These are phyloP conservation scores for Ostrea denselamellosa DNA, from an alignment of 1,140 invertebrate genomes.

Conservation along the genomic window DNA sequence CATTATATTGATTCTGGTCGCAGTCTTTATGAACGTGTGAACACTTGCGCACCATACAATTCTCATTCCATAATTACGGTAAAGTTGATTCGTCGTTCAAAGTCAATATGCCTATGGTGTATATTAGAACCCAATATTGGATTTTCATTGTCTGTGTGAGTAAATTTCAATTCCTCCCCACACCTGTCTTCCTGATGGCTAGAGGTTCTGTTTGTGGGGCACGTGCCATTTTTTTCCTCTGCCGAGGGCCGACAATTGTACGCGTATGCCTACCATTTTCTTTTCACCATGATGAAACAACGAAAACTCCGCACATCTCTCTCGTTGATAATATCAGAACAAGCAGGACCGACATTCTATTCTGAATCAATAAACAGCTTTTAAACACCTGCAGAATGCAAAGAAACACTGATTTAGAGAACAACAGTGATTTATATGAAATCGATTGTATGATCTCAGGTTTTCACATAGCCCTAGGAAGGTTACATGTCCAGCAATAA, in stretches of 20 bases:
- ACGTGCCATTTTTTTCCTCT: not conserved
- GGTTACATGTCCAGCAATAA: not conserved
- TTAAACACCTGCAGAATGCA: constrained; percentile 34
- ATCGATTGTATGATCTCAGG: constrained; percentile 17
- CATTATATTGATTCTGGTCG: constrained; percentile 8
- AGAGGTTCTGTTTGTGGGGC: not conserved
- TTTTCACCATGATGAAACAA: constrained; percentile 7
- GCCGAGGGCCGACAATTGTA: not conserved
- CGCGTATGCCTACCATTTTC: not conserved
- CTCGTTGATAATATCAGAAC: constrained; percentile 21
- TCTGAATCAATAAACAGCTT: constrained; percentile 35
- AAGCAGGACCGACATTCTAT: not conserved
- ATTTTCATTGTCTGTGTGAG: constrained; percentile 3
- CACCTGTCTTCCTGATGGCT: not conserved
- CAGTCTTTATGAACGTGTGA: constrained; percentile 3
- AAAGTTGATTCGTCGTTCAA: not conserved
- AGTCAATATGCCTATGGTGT: not conserved
- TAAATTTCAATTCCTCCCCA: constrained; percentile 1
- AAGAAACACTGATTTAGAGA: constrained; percentile 29
- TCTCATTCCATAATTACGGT: constrained; percentile 12
- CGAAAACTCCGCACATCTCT: not conserved
- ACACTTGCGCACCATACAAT: constrained; percentile 6
- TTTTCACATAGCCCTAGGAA: not conserved
- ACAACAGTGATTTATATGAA: constrained; percentile 23
- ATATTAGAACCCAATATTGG: constrained; percentile 10